Evolutionary conservation across 2,797 vertebrate genomes (phyloP), one percentile per base, ranked within the genome.

Genomic region (Lutra lutra): DNA sequence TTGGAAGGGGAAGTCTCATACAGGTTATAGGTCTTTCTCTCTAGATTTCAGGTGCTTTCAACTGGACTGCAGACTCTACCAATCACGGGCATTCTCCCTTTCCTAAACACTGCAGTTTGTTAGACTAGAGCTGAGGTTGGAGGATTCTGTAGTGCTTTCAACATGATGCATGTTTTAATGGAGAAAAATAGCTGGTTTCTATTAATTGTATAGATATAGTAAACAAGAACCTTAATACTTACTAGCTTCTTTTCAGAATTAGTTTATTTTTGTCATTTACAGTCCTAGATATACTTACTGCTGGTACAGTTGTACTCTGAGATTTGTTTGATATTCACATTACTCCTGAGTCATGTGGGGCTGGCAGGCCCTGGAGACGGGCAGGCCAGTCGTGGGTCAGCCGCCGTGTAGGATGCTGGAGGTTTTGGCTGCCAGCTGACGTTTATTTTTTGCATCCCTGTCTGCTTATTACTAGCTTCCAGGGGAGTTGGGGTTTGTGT

Each of bases 301-400:
- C 99, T 99, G 99, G 99, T 99, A 99, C 99, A 99, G 99, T 99
- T 99, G 99, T 99, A 99, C 99, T 99, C 99, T 98, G 99, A 98
- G 98, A 98, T 98, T 98, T 98, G 98, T 99, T 98, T 99, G 98
- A 98, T 99, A 98, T 95, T 99, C 98, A 98, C 98, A 98, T 98
- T 99, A 98, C 99, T 98, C 99, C 99, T 98, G 98, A 98, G 98
- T 98, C 98, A 98, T 97, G 98, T 93, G 98, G 98, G 98, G 98
- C 98, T 98, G 97, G 98, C 98, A 99, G 99, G 99, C 99, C 99
- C 98, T 97, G 96, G 94, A 98, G 97, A 94, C 96, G 54, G 96
- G 97, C 97, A 70, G 98, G 96, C 51, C 66, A 72, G 60, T 80
- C 40, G 3, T 43, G 62, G 96, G 86, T 97, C 98, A 98, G 99